Evolutionary conservation across 2,113 vertebrate genomes (phyloP), one percentile per base, ranked within the genome.

Genomic region (Zosterops lateralis): DNA sequence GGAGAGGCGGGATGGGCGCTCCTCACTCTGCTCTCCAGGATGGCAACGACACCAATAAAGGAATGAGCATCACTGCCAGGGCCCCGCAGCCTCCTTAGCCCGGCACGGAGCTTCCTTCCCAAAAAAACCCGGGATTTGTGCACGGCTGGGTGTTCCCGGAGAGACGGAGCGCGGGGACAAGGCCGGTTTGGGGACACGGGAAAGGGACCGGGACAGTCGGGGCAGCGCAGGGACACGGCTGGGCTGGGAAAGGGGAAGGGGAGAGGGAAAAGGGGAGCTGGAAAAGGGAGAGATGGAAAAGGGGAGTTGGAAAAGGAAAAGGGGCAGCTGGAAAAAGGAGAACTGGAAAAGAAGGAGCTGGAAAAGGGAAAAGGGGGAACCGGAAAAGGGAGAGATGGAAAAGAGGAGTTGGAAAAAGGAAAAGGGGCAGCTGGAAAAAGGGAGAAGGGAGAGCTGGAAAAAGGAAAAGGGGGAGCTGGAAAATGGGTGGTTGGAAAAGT

Each of bases 31-130:
- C 96, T 94, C 74, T 31, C 90, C 42, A 44, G 77, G 54, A 70
- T 74, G 95, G 92, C 95, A 50, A 28, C 56, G 96, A 73, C 75
- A 85, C 97, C 24, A 98, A 98, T 98, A 98, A 98, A 98, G 96
- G 96, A 97, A 97, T 97, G 97, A 97, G 95, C 97, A 97, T 97
- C 94, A 40, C 80, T 38, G 92, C 45, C 44, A 29, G 88, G 65
- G 26, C 31, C 62, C 44, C 10, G 16, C 79, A 4, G 87, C 73
- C 83, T 97, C 73, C 7, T 86, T 90, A 1, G 38, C 64, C 11
- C 73, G 16, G 53, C 17, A 31, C 44, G 14, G 9, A 12, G 34
- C 6, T 22, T 22, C n/a, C 19, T 14, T 6, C 32, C 45, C 2
- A 25, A 48, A 24, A 48, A 45, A 20, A 10, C 4, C 12, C 1